phyloP scores from a whole-genome alignment of 2,797 vertebrate species.

The Tiaroga cobitis region DNA sequence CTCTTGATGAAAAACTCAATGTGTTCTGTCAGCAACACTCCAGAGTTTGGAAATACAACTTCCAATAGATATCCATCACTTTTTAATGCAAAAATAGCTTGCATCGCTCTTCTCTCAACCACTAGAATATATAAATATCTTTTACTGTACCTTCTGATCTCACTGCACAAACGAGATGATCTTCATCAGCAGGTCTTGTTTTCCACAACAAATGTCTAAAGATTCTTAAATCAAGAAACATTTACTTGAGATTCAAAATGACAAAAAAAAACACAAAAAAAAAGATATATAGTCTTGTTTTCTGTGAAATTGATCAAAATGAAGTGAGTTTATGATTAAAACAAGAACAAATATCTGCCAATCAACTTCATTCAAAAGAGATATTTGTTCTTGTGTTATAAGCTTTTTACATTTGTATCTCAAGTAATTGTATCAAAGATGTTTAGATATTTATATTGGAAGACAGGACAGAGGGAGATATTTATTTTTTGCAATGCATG shows the following conservation, averaged over 20 bases:
- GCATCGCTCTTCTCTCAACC: background rate
- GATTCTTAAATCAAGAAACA: background rate
- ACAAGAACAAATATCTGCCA: too few species aligned
- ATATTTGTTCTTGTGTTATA: background rate
- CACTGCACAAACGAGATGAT: background rate
- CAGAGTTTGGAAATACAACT: background rate
- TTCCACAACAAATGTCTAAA: background rate
- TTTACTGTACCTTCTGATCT: background rate
- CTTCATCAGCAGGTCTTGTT: background rate
- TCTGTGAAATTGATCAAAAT: too few species aligned
- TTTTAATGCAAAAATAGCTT: background rate
- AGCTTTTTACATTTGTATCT: background rate
- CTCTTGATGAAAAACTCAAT: background rate
- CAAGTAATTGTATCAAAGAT: background rate
- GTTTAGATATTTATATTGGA: background rate
- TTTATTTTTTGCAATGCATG: background rate
- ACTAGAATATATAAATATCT: background rate
- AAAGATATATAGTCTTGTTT: too few species aligned
- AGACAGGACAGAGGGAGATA: background rate
- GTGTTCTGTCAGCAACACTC: background rate
- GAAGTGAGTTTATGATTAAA: too few species aligned
- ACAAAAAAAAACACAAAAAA: background rate
- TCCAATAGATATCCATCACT: background rate
- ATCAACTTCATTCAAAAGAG: too few species aligned
- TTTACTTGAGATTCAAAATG: background rate